Evolutionary conservation across 1,140 invertebrate species (phyloP), one percentile per base, ranked within the genome.

Genomic region (Pollicipes pollicipes): DNA sequence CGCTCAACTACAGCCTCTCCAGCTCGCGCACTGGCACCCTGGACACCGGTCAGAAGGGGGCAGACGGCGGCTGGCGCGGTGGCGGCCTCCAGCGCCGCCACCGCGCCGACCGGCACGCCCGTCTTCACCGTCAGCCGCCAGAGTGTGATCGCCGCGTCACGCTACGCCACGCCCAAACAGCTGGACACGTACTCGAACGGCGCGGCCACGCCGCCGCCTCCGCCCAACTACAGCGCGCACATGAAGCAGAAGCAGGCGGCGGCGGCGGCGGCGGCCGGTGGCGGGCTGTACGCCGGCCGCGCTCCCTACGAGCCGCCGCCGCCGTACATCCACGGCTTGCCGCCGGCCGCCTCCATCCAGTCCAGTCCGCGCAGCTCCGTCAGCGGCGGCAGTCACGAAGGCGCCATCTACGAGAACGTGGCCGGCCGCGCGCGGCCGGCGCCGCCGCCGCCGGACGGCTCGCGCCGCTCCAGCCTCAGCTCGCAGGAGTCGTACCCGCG

Each of bases 131-230:
- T 28, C 64, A 66, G 64, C n/a, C n/a, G 64, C 16, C 82, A 83
- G 31, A 84, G 84, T 72, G 81, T 88, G 30, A 86, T 89, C 75
- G 86, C 87, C 32, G 85, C 87, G 29, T 88, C 88, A 0, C 88
- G 89, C 76, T 90, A 87, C 78, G 86, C 87, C 6, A 88, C 87
- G 21, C 87, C 88, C 24, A 89, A 88, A 76, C 82, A 85, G 71
- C 83, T 84, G 64, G 70, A 29, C 30, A 32, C 71, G 3, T 30
- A 35, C 24, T 30, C 66, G 69, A 35, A 30, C 30, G 4, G 70
- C 71, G 45, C 71, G 45, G 28, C 72, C 27, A 45, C 70, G 28
- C 70, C 37, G 31, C 58, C 70, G 64, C 70, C 70, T 17, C 37
- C 37, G 29, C 31, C 69, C 69, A 64, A 30, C 27, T 29, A 31